Evolutionary conservation across 2,113 vertebrate species (phyloP).

Genomic region (Litocranius walleri): DNA sequence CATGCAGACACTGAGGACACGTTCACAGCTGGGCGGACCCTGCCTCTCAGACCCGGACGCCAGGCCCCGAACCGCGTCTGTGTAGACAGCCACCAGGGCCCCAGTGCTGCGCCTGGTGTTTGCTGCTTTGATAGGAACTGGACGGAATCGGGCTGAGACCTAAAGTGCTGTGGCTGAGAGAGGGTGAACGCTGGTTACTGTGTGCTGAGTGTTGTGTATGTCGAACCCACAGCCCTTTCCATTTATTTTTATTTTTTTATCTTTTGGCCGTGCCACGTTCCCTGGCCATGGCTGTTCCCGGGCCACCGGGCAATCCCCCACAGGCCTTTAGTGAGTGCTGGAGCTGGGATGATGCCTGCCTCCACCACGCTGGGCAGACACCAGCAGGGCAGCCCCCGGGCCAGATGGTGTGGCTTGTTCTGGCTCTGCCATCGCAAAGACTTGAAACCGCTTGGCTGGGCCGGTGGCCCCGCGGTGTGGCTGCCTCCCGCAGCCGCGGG

Average conservation of each 20-base stretch:
- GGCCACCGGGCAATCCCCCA: neutral
- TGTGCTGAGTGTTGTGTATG: neutral
- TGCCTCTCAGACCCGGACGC: neutral
- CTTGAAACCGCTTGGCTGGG: neutral
- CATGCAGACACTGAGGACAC: neutral
- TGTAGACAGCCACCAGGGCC: too few relatives aligned
- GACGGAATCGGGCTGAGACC: neutral
- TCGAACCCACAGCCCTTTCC: neutral
- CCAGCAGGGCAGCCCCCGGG: neutral
- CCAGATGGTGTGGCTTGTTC: neutral
- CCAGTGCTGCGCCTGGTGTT: neutral
- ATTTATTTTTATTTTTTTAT: neutral
- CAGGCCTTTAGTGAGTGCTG: neutral
- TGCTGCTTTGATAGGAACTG: neutral
- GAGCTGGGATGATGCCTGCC: neutral
- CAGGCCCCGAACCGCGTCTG: neutral
- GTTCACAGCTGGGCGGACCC: neutral
- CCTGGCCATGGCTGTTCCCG: neutral
- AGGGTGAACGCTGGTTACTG: neutral
- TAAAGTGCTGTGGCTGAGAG: neutral
- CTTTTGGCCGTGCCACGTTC: neutral
- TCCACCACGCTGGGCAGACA: fast-evolving
- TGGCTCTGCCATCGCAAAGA: neutral
- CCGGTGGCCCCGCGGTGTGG: fast-evolving
- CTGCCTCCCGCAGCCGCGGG: neutral